Base-by-base conservation (phyloP, 2,113 vertebrate species). In the Oncorhynchus mykiss region DNA sequence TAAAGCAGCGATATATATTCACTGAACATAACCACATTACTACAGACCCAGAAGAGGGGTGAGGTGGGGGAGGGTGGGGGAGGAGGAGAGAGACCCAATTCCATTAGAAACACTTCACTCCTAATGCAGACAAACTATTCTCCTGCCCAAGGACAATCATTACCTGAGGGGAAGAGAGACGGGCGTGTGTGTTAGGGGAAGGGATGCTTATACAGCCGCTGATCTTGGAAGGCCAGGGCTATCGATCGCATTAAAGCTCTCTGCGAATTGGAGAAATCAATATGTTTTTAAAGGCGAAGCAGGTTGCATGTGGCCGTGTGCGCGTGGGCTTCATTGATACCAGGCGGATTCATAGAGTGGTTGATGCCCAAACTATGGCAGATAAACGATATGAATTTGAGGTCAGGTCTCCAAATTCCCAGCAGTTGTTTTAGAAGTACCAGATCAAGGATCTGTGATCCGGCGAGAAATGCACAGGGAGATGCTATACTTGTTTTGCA, bases 191-290 rank as follows among this genome's bases (percentile, higher is more conserved):
- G 82, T 89, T 81, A 88, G 87, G 78, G 89, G 85, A 91, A 90
- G 88, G 87, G 88, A 90, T 88, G 89, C 91, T 93, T 90, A 91
- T 91, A 88, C 85, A 83, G 87, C 88, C 78, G 70, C 90, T 92
- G 93, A 93, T 93, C 91, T 93, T 92, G 92, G 93, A 93, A 93
- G 86, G 88, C 90, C 88, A 77, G 81, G 71, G 74, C 86, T 51
- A 93, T 94, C 91, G 89, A 94, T 94, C 31, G 84, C 88, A 87
- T 93, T 93, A 54, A 93, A 92, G 90, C 93, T 93, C 84, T 90
- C 90, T 87, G 88, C 80, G 82, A 93, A 90, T 85, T 85, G 76
- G 76, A 88, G 86, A 91, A 93, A 94, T 94, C 93, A 86, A 94
- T 94, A 90, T 80, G 89, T 91, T 92, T 91, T 93, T 92, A 90